phyloP scores from a whole-genome alignment of 2,113 vertebrate species.

The Epinephelus lanceolatus region DNA sequence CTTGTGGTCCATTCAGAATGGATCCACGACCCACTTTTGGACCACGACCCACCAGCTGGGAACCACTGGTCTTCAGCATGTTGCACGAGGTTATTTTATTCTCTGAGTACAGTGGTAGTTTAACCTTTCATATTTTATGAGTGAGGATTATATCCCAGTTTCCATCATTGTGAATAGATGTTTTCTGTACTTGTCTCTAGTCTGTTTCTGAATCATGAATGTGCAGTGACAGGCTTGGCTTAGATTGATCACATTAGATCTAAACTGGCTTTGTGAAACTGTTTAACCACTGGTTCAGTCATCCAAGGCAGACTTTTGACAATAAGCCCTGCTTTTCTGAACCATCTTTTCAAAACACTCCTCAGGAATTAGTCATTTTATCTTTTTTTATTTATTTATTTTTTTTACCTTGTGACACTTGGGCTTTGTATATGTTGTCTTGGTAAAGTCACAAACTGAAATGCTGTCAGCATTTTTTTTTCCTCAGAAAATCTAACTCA shows the following conservation, averaged over 20 bases:
- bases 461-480: neutral
- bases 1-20: too few species aligned
- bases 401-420: neutral
- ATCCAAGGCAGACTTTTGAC: neutral
- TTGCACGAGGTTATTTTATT: too few species aligned
- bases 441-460: neutral
- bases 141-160: neutral
- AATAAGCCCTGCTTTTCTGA: neutral
- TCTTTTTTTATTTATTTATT: neutral
- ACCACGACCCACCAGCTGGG: too few species aligned
- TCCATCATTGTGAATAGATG: neutral
- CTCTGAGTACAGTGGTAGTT: neutral
- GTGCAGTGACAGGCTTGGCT: neutral
- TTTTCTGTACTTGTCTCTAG: neutral
- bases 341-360: neutral
- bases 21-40: too few species aligned
- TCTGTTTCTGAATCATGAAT: neutral
- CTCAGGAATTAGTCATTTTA: neutral
- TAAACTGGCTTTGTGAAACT: neutral
- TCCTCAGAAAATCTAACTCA: conserved; percentile 1
- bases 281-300: neutral
- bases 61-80: neutral
- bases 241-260: neutral
- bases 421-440: neutral
- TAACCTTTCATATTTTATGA: neutral